Evolutionary conservation across 2,888 invertebrate species (phyloP).

Genomic region (Geophilus truncorum): DNA sequence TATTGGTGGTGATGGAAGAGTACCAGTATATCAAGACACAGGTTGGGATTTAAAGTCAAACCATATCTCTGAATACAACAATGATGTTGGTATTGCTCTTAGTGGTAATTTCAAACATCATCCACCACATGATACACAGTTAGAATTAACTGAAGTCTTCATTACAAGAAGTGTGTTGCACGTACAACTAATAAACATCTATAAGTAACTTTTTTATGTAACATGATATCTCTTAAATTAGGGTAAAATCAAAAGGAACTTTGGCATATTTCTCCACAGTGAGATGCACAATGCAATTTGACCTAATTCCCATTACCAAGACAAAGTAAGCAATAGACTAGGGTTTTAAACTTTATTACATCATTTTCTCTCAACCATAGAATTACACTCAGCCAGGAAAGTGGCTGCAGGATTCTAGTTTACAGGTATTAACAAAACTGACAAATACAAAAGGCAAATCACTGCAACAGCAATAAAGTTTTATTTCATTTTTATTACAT

Average conservation of each 20-base stretch:
- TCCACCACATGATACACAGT: neutral
- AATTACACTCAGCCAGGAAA: too few species aligned
- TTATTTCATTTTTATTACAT: too few species aligned
- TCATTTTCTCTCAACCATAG: too few species aligned
- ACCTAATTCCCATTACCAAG: neutral
- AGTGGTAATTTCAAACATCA: neutral
- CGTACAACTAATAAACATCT: neutral
- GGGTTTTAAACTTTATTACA: too few species aligned
- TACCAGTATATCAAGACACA: neutral
- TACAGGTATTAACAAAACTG: too few species aligned
- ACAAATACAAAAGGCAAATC: too few species aligned
- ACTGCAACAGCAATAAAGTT: too few species aligned
- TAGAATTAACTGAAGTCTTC: neutral
- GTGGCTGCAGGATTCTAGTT: too few species aligned
- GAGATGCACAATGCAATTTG: neutral
- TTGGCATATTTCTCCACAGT: neutral
- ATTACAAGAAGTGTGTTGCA: neutral
- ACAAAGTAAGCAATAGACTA: too few species aligned
- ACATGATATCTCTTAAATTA: too few species aligned
- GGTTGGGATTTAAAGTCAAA: neutral
- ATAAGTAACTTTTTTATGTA: too few species aligned
- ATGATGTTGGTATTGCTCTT: neutral
- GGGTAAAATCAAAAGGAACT: conserved; percentile 7
- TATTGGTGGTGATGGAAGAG: neutral
- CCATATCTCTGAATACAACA: neutral